These are phyloP conservation scores for Pharmacophagus antenor DNA, from an alignment of 2,888 invertebrate genomes.

Conservation along the genomic window DNA sequence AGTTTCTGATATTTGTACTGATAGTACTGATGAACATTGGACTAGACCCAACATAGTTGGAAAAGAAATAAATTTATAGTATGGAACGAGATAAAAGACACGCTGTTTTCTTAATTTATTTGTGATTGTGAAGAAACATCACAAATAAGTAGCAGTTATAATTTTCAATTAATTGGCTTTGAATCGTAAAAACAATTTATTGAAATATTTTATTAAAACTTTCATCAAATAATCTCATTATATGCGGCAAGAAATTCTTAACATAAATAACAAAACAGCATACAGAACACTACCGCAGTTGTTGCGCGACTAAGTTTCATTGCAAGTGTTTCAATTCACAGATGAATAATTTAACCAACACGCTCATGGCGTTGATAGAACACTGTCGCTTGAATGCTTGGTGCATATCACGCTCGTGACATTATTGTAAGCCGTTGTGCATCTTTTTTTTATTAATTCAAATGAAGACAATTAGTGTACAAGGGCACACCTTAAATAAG, in stretches of 20 bases:
- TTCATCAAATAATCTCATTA: neutral
- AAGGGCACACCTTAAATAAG: neutral
- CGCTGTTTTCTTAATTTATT: no score
- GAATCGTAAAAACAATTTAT: neutral
- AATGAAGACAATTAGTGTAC: neutral
- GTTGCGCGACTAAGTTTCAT: slow-evolving; percentile 10
- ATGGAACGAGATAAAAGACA: neutral
- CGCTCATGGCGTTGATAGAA: slow-evolving; percentile 20
- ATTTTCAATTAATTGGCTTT: no score
- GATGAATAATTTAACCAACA: slow-evolving; percentile 30
- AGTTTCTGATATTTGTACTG: neutral
- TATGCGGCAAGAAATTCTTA: neutral
- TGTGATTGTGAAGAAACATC: neutral
- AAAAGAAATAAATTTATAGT: neutral
- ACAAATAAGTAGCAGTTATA: neutral
- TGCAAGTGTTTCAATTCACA: slow-evolving; percentile 26
- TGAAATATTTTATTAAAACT: neutral
- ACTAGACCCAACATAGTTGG: neutral
- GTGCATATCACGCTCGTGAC: slow-evolving; percentile 1
- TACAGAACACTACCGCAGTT: neutral
- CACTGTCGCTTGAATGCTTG: slow-evolving; percentile 15
- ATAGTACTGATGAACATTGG: no score
- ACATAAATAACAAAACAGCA: neutral
- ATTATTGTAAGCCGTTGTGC: neutral
- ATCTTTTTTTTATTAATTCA: neutral